Base-by-base conservation (phyloP, 2,888 invertebrate species). In the Luperina nickerlii region DNA sequence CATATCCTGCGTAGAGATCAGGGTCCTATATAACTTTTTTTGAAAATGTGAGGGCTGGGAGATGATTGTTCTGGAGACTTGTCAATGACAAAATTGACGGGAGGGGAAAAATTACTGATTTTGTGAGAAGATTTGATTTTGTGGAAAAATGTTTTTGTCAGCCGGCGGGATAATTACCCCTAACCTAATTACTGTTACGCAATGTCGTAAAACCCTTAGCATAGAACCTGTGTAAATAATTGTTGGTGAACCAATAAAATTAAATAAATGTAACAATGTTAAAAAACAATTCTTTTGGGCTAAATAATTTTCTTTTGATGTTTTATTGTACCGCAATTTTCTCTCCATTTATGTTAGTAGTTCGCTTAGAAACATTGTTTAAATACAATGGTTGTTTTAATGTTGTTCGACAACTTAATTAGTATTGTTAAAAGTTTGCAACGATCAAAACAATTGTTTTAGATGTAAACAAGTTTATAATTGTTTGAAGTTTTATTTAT, bases 1-100 rank as follows among this genome's bases (percentile, higher is more conserved):
- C 78, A 87, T 87, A 87, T 86, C 85, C 86, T 87, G 85, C 66
- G 54, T n/a, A 38, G 78, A 51, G 65, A 76, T 85, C 81, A 75
- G 69, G 38, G 60, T 72, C 18, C 38, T 38, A 69, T 81, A 84
- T 74, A 77, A 84, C 75, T 81, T 87, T 84, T 81, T 84, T 20
- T 70, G 48, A 67, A 73, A 71, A 74, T 71, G 13, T 66, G 2
- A 2, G n/a, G 65, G 27, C 48, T 13, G 32, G 2, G 20, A 57
- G 51, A 74, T 79, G 83, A 84, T 86, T 84, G 83, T 75, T 76
- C 20, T 75, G 68, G 75, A 57, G 74, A 51, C 51, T 77, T 74
- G 70, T 68, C 66, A 78, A 66, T 32, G 65, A 32, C 32, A 54
- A 76, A 51, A 51, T 8, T 69, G 72, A 71, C 2, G 54, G 27